These are phyloP conservation scores for Colistium nudipinnis DNA, from an alignment of 2,113 vertebrate species.

Conservation along the genomic window DNA sequence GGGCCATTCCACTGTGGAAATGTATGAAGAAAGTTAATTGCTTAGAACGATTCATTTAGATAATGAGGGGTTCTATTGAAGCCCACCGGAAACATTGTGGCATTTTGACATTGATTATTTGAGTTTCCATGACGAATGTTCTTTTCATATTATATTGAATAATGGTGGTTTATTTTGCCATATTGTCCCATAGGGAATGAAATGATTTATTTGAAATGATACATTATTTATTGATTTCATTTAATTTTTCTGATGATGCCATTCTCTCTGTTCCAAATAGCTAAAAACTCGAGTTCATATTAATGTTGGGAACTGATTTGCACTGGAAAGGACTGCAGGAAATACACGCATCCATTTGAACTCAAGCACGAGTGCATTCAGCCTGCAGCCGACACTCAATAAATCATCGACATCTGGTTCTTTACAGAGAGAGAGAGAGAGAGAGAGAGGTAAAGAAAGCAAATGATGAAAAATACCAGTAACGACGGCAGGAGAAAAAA, in stretches of 20 bases:
- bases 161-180: not conserved
- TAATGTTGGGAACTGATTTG: conserved; percentile 46
- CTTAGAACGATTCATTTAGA: not conserved
- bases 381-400: conserved; percentile 66
- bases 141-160: not conserved
- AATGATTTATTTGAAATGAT: no score
- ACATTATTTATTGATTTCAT: not conserved
- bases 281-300: conserved; percentile 11
- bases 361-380: conserved; percentile 52
- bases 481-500: conserved; percentile 40
- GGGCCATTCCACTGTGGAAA: not conserved
- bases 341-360: conserved; percentile 49
- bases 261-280: conserved; percentile 2
- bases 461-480: conserved; percentile 38
- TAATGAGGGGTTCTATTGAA: not conserved
- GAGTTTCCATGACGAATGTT: not conserved
- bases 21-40: not conserved
- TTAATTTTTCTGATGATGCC: conserved; percentile 21
- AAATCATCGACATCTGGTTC: conserved; percentile 74
- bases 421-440: conserved; percentile 52
- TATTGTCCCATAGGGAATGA: no score
- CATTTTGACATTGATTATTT: not conserved
- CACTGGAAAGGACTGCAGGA: conserved; percentile 54
- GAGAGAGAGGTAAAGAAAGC: conserved; percentile 11
- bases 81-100: not conserved